phyloP scores from a whole-genome alignment of 2,797 vertebrate species.

The Muscicapa striata region DNA sequence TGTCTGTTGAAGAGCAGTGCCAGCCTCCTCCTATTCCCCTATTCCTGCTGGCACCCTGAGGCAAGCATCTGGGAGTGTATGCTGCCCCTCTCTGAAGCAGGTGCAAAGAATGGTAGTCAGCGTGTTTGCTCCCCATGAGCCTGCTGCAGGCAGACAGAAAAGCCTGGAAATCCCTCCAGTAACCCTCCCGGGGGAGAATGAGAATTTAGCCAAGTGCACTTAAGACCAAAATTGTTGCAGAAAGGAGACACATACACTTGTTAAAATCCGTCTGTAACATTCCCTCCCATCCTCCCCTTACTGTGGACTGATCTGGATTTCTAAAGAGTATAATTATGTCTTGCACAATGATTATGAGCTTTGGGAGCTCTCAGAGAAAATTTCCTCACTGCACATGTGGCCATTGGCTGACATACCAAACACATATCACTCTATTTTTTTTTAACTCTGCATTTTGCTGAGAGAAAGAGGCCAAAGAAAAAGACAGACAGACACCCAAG shows the following conservation, averaged over 20 bases:
- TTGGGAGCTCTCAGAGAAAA: constrained; percentile 69
- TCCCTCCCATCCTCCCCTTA: constrained; percentile 52
- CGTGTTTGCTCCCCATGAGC: constrained; percentile 59
- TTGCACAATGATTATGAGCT: constrained; percentile 69
- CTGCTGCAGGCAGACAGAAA: constrained; percentile 55
- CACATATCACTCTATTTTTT: constrained; percentile 32
- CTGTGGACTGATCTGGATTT: constrained; percentile 62
- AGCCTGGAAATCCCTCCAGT: constrained; percentile 63
- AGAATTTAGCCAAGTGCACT: constrained; percentile 59
- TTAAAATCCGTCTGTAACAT: constrained; percentile 47
- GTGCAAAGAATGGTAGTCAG: constrained; percentile 62
- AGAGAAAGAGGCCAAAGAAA: constrained; percentile 7
- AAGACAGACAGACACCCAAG: background rate
- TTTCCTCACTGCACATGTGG: constrained; percentile 67
- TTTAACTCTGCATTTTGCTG: background rate
- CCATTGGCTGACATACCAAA: constrained; percentile 60
- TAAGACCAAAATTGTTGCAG: constrained; percentile 54
- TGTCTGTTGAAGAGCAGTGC: constrained; percentile 59
- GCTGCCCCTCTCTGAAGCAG: constrained; percentile 61
- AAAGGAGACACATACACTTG: constrained; percentile 58
- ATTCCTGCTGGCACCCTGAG: constrained; percentile 61
- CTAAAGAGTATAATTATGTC: constrained; percentile 73
- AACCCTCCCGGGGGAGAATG: constrained; percentile 40
- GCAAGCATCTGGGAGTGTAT: constrained; percentile 65
- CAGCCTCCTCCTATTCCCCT: constrained; percentile 50